phyloP scores from a whole-genome alignment of 2,113 vertebrate species.

The Elachura formosa region DNA sequence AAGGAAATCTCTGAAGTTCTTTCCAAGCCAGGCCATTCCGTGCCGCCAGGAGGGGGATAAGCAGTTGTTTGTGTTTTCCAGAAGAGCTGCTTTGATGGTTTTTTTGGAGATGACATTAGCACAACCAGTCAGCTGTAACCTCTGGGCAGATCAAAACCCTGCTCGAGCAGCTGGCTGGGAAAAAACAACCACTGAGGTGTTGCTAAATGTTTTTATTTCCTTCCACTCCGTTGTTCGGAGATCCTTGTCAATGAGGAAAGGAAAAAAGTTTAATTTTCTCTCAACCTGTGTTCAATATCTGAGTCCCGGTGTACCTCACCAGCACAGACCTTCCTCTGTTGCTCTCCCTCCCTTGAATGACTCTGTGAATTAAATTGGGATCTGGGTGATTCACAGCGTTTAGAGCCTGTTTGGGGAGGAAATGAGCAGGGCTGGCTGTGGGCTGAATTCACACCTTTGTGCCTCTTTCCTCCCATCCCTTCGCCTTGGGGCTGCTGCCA shows the following conservation, averaged over 20 bases:
- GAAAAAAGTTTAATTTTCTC: background rate
- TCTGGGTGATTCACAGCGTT: background rate
- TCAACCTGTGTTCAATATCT: background rate
- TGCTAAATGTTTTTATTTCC: background rate
- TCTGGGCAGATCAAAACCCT: background rate
- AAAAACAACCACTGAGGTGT: background rate
- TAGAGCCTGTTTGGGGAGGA: background rate
- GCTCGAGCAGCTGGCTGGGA: background rate
- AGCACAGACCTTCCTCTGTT: background rate
- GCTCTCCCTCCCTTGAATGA: constrained; percentile 19
- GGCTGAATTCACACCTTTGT: background rate
- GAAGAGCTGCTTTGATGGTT: background rate
- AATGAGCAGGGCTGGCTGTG: background rate
- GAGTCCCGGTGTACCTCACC: background rate
- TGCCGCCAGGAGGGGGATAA: background rate
- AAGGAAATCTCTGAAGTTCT: accelerated
- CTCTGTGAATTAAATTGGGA: constrained; percentile 47
- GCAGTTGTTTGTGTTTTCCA: background rate
- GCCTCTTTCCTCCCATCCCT: background rate
- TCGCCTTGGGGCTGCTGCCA: background rate
- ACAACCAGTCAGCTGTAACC: background rate
- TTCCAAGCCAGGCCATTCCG: background rate
- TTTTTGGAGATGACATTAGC: background rate
- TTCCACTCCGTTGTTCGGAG: background rate
- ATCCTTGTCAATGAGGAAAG: background rate